Evolutionary conservation across 2,888 invertebrate species (phyloP), one percentile per base, ranked within the genome.

Genomic region (Drosophila suboccidentalis): DNA sequence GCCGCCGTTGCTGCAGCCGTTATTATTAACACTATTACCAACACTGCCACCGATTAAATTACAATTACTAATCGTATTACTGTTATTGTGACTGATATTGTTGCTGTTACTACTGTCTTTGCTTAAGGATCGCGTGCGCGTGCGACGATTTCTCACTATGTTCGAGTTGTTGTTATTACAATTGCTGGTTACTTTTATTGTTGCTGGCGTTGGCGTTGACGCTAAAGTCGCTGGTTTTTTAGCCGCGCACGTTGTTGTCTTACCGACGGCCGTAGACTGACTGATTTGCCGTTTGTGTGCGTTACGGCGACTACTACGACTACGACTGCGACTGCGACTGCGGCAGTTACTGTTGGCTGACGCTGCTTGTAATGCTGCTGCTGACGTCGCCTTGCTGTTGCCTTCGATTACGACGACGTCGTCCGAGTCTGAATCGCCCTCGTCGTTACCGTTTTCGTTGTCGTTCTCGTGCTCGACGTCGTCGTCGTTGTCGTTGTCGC

Each of bases 241-340:
- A 87, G 89, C 87, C 89, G 81, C 84, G 84, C 87, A 90, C 90
- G 91, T 90, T 90, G 90, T 87, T 91, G 82, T 89, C 91, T 91
- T 91, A 82, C 85, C 91, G 91, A 91, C 91, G 91, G 91, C 91
- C 90, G 89, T 80, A 80, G 90, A 90, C 86, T 90, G 91, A 91
- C 90, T 91, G 90, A 87, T 89, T 89, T 91, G 88, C 78, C 82
- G 80, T 67, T 87, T 83, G 69, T 81, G 87, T 70, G 77, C 72
- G 81, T 78, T 89, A 69, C 87, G 84, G 76, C 87, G 83, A 75
- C 70, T 84, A 72, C 89, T 74, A 49, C 88, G 90, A 82, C 84
- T 87, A 63, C 84, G 80, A 84, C 82, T 80, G 55, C 75, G 80
- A 84, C 82, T 80, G 55, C 75, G 63, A 44, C 61, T 59, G 62